These are phyloP conservation scores for Drosophila prostipennis DNA, from an alignment of 2,888 invertebrate genomes.

Conservation along the genomic window DNA sequence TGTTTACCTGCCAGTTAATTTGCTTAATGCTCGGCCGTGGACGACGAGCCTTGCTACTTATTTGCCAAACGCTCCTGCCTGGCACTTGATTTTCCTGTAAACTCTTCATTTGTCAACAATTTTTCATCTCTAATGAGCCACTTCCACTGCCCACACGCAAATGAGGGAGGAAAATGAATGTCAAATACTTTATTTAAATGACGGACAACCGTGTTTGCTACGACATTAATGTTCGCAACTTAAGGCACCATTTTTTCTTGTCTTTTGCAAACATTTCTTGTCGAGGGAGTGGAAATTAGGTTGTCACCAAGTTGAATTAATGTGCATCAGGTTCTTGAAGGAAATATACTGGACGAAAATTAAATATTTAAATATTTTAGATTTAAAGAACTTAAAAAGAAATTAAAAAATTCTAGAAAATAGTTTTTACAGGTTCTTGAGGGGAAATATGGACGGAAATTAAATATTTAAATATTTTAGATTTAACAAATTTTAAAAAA, in stretches of 20 bases:
- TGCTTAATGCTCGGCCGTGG: conserved; percentile 12
- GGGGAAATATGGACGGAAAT: too few relatives aligned
- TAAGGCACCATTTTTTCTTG: conserved; percentile 34
- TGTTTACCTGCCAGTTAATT: conserved; percentile 22
- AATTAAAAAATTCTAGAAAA: too few relatives aligned
- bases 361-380: too few relatives aligned
- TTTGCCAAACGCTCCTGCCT: conserved; percentile 5
- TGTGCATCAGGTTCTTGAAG: conserved; percentile 33
- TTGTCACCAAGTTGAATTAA: conserved; percentile 65
- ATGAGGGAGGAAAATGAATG: conserved; percentile 29
- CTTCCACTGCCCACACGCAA: conserved; percentile 51
- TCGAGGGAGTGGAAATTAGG: conserved; percentile 51
- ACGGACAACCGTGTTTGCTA: conserved; percentile 19
- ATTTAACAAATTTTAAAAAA: too few relatives aligned
- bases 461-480: too few relatives aligned
- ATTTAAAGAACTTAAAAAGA: too few relatives aligned
- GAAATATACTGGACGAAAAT: too few relatives aligned
- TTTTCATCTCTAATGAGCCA: conserved; percentile 50
- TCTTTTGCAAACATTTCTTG: not conserved
- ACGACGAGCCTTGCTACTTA: conserved; percentile 4
- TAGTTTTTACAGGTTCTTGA: too few relatives aligned
- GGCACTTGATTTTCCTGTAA: conserved; percentile 25
- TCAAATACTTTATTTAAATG: conserved; percentile 30
- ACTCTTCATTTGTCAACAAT: conserved; percentile 43
- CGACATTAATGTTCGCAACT: conserved; percentile 48